A percentile compares a stretch with the other conserved stretches of the same genome.
phyloP scores from a whole-genome alignment of 2,888 invertebrate species.

The Amiota mariae region DNA sequence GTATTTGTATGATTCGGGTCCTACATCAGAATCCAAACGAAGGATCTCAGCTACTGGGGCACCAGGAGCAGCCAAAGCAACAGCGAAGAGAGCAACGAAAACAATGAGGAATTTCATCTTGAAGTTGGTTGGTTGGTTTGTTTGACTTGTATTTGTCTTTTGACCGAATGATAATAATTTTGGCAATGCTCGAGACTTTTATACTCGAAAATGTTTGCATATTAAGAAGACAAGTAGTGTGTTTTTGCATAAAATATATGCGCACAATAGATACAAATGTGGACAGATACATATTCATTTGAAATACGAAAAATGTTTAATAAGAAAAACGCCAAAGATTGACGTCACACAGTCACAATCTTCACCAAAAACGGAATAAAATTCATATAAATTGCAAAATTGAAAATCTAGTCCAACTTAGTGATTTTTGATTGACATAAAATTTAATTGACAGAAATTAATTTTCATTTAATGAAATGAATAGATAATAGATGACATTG shows the following conservation, averaged over 20 bases:
- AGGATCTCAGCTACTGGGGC: conserved; percentile 56
- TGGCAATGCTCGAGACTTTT: neutral
- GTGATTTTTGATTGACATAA: neutral
- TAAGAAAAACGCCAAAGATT: neutral
- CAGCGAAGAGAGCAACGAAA: conserved; percentile 61
- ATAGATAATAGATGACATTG: neutral
- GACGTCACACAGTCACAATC: neutral
- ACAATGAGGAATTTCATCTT: conserved; percentile 66
- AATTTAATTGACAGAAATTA: neutral
- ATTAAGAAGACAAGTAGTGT: neutral
- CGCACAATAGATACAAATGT: too few species aligned
- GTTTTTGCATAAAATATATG: too few species aligned
- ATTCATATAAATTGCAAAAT: neutral
- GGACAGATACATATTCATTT: neutral
- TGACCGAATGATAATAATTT: neutral
- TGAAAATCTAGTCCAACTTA: neutral
- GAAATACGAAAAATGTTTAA: neutral
- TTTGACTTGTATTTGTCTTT: too few species aligned
- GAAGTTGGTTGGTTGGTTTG: too few species aligned
- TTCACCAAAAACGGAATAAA: neutral
- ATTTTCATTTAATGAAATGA: neutral
- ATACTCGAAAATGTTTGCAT: neutral
- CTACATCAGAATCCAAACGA: conserved; percentile 75
- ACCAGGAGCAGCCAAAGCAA: conserved; percentile 63
- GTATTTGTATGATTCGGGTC: conserved; percentile 76